Conservation (phyloP, 2,113 vertebrate genomes). For the Solea solea region DNA sequence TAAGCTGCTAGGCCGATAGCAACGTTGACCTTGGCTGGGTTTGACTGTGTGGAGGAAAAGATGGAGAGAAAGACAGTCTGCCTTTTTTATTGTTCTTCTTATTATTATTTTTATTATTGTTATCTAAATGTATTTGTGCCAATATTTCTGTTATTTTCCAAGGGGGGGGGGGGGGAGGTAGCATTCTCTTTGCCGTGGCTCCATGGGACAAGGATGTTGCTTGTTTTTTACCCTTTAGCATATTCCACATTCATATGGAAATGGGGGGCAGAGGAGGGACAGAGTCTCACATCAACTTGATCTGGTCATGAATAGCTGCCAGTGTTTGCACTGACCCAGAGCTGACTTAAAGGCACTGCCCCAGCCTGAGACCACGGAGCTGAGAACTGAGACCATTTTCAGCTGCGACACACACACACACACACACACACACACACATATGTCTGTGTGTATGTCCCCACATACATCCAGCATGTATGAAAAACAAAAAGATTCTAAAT, state of each 20-base stretch:
- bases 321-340: constrained; percentile 94
- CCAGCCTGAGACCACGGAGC: constrained; percentile 84
- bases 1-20: constrained; percentile 65
- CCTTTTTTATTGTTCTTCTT: constrained; percentile 28
- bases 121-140: constrained; percentile 68
- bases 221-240: constrained; percentile 81
- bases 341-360: constrained; percentile 81
- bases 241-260: constrained; percentile 94
- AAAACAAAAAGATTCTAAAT: constrained; percentile 63
- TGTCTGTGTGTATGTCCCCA: neutral
- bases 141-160: constrained; percentile 56
- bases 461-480: constrained; percentile 10
- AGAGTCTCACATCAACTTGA: constrained; percentile 99
- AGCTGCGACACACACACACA: constrained; percentile 55
- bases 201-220: constrained; percentile 88
- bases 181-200: constrained; percentile 74
- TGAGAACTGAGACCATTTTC: constrained; percentile 89
- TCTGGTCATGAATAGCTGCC: constrained; percentile 96
- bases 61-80: constrained; percentile 27
- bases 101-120: neutral
- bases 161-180: constrained; percentile 27
- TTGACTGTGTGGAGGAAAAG: constrained; percentile 40
- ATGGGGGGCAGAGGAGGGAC: constrained; percentile 91
- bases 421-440: constrained; percentile 23
- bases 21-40: constrained; percentile 62